Percentiles rank a stretch among this genome's conserved stretches.
Conservation (phyloP, 2,888 invertebrate genomes). For the Taphrorychus bicolor region DNA sequence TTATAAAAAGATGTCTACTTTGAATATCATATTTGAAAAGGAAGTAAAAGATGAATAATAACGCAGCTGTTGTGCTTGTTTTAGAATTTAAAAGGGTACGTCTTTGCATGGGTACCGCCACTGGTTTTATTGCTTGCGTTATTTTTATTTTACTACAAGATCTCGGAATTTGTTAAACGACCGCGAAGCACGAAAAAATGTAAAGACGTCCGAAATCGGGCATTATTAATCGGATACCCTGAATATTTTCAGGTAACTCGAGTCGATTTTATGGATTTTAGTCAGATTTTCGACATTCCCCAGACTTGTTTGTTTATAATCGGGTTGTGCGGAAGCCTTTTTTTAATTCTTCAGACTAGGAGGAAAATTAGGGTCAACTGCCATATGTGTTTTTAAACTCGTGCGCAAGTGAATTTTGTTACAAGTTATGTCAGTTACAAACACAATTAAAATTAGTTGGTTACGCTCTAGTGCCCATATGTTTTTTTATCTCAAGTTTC, state of each 20-base stretch:
- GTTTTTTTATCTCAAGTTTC: no score
- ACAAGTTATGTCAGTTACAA: no score
- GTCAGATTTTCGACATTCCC: conserved; percentile 28
- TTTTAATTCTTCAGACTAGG: neutral
- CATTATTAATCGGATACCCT: conserved; percentile 26
- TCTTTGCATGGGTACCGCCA: neutral
- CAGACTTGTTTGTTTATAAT: conserved; percentile 19
- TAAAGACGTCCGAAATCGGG: conserved; percentile 24
- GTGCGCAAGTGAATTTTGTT: no score
- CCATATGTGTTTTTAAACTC: no score
- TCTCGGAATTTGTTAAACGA: conserved; percentile 27
- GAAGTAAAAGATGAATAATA: conserved; percentile 7
- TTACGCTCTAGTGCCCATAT: no score
- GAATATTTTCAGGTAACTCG: conserved; percentile 23
- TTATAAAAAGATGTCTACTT: conserved; percentile 19
- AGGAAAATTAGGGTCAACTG: no score
- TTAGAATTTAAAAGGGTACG: neutral
- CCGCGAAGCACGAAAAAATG: conserved; percentile 17
- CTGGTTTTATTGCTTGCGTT: neutral
- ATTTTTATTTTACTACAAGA: conserved; percentile 16
- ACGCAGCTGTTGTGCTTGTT: conserved; percentile 10
- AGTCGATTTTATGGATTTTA: conserved; percentile 33
- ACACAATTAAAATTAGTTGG: no score
- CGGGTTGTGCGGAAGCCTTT: conserved; percentile 14
- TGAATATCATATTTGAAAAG: conserved; percentile 28